These are phyloP conservation scores for Argyrosomus regius DNA, from an alignment of 2,797 vertebrate species.

Conservation along the genomic window DNA sequence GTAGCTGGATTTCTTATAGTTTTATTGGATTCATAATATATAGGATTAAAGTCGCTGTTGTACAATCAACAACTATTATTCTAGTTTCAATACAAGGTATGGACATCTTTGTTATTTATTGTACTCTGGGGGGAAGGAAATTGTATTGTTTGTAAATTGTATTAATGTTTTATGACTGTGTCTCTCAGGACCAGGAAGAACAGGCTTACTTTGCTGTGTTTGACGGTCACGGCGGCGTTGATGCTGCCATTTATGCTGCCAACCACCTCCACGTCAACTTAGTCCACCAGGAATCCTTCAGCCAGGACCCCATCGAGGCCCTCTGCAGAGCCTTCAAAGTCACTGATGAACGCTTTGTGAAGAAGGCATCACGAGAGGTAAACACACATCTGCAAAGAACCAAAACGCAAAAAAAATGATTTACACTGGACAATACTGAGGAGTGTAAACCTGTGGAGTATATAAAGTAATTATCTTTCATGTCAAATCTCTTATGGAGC, in stretches of 20 bases:
- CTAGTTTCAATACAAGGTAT: too few species aligned
- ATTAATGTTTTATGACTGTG: not conserved
- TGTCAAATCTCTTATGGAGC: too few species aligned
- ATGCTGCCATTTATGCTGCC: conserved; percentile 96
- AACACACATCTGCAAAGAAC: not conserved
- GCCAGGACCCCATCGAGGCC: conserved; percentile 91
- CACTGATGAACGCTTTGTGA: conserved; percentile 95
- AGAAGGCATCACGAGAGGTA: conserved; percentile 97
- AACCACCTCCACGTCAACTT: conserved; percentile 97
- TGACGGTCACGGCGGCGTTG: conserved; percentile 96
- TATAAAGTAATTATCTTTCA: too few species aligned
- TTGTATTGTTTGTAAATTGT: too few species aligned
- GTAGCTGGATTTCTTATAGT: not conserved
- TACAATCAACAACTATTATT: too few species aligned
- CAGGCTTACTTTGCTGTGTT: conserved; percentile 98
- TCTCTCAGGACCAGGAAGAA: conserved; percentile 94
- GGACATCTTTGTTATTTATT: too few species aligned
- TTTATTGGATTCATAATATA: not conserved
- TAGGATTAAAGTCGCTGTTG: too few species aligned
- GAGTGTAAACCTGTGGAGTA: not conserved
- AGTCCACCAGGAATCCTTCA: conserved; percentile 93
- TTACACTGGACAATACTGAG: not conserved
- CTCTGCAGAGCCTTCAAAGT: conserved; percentile 92
- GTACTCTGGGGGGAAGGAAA: too few species aligned
- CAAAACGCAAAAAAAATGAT: not conserved